These are phyloP conservation scores for Hydroisotoma schaefferi DNA, from an alignment of 2,888 invertebrate genomes.

Conservation along the genomic window DNA sequence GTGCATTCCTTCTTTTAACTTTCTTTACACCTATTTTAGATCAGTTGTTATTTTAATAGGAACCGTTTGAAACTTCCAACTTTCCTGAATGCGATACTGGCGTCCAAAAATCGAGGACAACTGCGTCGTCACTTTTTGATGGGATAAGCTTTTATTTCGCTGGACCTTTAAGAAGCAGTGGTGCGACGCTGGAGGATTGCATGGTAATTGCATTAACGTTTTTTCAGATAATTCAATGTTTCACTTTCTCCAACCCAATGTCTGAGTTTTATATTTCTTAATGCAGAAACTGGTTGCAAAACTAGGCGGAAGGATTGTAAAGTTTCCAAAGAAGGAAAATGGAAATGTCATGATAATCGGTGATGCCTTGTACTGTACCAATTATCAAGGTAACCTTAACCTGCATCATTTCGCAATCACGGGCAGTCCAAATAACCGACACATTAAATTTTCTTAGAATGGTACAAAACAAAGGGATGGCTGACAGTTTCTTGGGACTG, in stretches of 20 bases:
- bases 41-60: constrained; percentile 19
- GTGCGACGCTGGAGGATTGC: constrained; percentile 33
- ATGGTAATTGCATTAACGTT: too few species aligned
- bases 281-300: constrained; percentile 32
- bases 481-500: constrained; percentile 43
- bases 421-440: background rate
- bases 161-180: constrained; percentile 31
- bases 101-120: constrained; percentile 26
- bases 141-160: constrained; percentile 39
- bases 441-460: constrained; percentile 23
- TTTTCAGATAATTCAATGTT: too few species aligned
- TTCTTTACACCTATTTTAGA: too few species aligned
- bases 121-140: constrained; percentile 24
- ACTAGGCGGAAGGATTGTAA: constrained; percentile 34
- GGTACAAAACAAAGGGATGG: constrained; percentile 27
- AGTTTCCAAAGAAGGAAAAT: constrained; percentile 1
- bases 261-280: background rate
- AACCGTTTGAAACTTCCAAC: constrained; percentile 34
- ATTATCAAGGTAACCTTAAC: constrained; percentile 30
- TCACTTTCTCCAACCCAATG: too few species aligned
- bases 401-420: background rate
- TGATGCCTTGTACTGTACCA: constrained; percentile 13
- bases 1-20: too few species aligned
- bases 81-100: constrained; percentile 37
- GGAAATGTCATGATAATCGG: constrained; percentile 36